These are phyloP conservation scores for Crotalus viridis DNA, from an alignment of 2,113 vertebrate genomes.

Conservation along the genomic window DNA sequence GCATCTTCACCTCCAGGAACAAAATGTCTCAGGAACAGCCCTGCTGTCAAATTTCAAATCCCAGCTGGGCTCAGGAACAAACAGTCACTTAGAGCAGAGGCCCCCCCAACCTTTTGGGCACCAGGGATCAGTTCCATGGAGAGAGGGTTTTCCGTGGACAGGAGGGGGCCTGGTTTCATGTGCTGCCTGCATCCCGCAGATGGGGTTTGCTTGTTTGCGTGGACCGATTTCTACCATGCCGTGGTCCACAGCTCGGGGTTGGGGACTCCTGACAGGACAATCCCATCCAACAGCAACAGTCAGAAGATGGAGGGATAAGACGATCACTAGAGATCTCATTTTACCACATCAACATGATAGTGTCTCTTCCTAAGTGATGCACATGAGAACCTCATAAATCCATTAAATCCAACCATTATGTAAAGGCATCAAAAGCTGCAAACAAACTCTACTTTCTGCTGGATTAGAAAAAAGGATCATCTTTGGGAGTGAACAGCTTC, in stretches of 20 bases:
- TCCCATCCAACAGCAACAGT: neutral
- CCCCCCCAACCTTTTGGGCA: neutral
- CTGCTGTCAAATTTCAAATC: neutral
- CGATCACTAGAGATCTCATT: neutral
- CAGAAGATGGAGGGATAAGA: neutral
- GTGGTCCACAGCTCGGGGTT: neutral
- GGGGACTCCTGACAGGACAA: neutral
- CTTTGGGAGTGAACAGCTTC: neutral
- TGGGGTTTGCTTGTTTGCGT: neutral
- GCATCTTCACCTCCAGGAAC: neutral
- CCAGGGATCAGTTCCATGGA: neutral
- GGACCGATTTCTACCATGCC: too few relatives aligned
- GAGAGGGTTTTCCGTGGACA: neutral
- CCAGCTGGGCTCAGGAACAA: neutral
- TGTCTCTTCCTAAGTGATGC: neutral
- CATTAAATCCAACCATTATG: neutral
- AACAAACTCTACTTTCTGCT: neutral
- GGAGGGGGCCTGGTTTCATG: neutral
- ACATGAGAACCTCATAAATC: neutral
- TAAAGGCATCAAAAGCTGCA: neutral
- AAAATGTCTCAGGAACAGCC: neutral
- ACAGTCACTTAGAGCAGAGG: neutral
- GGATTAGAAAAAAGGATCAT: neutral
- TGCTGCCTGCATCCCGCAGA: neutral
- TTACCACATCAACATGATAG: neutral